These are phyloP conservation scores for Desoria tigrina DNA, from an alignment of 2,888 invertebrate species.

Conservation along the genomic window DNA sequence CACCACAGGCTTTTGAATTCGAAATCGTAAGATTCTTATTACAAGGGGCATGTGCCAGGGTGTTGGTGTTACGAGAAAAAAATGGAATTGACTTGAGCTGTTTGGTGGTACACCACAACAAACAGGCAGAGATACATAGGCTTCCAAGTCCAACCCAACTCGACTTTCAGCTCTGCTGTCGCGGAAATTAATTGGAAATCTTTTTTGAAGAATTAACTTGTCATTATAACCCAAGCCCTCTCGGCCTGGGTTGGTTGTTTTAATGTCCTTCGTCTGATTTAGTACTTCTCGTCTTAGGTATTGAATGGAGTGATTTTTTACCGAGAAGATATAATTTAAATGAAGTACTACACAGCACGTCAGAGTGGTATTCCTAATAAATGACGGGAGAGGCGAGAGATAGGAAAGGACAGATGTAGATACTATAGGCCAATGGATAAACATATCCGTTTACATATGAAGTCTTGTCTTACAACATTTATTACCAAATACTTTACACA, in stretches of 20 bases:
- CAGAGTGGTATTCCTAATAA: slow-evolving; percentile 17
- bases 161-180: too few relatives aligned
- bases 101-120: too few relatives aligned
- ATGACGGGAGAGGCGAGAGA: slow-evolving; percentile 4
- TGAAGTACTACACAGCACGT: neutral
- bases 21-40: slow-evolving; percentile 5
- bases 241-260: too few relatives aligned
- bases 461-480: slow-evolving; percentile 50
- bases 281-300: too few relatives aligned
- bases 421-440: slow-evolving; percentile 26
- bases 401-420: slow-evolving; percentile 14
- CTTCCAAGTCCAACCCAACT: neutral
- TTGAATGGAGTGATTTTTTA: neutral
- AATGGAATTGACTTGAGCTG: too few relatives aligned
- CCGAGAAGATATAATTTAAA: neutral
- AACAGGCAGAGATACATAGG: neutral
- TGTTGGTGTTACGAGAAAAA: too few relatives aligned
- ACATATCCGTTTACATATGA: slow-evolving; percentile 45
- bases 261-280: too few relatives aligned
- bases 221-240: too few relatives aligned
- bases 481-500: slow-evolving; percentile 46
- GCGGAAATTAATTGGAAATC: too few relatives aligned
- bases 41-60: slow-evolving; percentile 2
- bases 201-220: too few relatives aligned
- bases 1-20: too few relatives aligned